Base-by-base conservation (phyloP, 2,797 vertebrate genomes). In the Cirrhinus mrigala region DNA sequence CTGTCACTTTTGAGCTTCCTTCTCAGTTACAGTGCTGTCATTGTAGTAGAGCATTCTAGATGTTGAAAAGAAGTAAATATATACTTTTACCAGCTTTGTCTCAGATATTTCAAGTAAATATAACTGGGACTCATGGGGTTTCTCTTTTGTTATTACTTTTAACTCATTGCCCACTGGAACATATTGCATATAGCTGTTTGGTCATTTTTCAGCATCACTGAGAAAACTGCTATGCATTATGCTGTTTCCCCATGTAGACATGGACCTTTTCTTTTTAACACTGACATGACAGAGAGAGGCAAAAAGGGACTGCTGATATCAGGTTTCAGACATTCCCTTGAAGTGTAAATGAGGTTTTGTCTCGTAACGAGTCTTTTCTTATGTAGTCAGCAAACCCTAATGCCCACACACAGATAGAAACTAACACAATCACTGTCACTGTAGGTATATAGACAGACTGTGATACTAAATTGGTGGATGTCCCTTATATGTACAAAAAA, bases 281-380 rank as follows among this genome's bases (percentile, higher is more conserved):
- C 20, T 68, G 64, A 68, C 64, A 68, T 68, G 3, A 37, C 29
- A 20, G 29, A 20, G 29, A 68, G 16, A 68, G 29, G 4, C 16
- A 68, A 87, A 88, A 91, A 90, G 92, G 91, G 92, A 91, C 92
- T 95, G 94, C 94, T 95, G 94, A 95, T 95, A 92, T 94, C 91
- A 93, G 92, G 92, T 92, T 95, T 94, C 93, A 93, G 92, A 90
- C 90, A 87, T 92, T 91, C 90, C 91, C 93, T 94, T 94, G 94
- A 95, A 94, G 94, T 94, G 94, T 92, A 94, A 95, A 95, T 95
- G 90, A 95, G 93, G 89, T 92, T 91, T 89, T 75, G 87, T 90
- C 91, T 94, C 88, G 81, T 92, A 93, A 93, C 91, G 90, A 92
- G 92, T 91, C 91, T 81, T 81, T 93, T 94, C 92, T 93, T 91